phyloP scores from a whole-genome alignment of 2,888 invertebrate genomes.

The Eristalis tenax region DNA sequence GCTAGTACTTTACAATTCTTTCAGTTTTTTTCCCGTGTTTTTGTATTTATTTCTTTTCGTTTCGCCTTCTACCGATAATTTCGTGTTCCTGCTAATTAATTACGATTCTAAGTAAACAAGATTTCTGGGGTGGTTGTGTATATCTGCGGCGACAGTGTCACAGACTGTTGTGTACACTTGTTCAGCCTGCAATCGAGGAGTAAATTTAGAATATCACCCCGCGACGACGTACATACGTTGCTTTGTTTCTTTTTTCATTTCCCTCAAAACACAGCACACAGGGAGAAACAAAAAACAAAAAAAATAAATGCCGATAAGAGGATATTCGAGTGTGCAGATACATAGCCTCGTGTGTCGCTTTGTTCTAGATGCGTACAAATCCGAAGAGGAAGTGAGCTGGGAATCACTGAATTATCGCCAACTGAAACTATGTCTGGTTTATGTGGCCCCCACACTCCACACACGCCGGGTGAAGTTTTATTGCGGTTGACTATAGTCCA shows the following conservation, averaged over 20 bases:
- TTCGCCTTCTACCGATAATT: neutral
- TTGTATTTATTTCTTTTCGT: neutral
- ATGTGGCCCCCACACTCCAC: neutral
- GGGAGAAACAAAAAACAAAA: neutral
- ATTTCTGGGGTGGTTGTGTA: neutral
- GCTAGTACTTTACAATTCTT: constrained; percentile 4
- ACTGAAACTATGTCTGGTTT: neutral
- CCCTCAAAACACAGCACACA: neutral
- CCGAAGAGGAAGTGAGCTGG: neutral
- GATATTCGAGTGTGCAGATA: neutral
- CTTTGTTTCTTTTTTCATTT: neutral
- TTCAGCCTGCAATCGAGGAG: neutral
- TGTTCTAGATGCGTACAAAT: neutral
- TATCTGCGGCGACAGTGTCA: neutral
- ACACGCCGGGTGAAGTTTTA: neutral
- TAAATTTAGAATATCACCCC: neutral
- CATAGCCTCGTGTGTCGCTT: too few species aligned
- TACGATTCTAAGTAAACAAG: constrained; percentile 34
- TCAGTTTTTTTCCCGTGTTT: neutral
- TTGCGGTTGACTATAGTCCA: neutral
- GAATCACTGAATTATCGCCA: neutral
- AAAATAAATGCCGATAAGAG: neutral
- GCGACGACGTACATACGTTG: neutral
- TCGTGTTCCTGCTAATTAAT: constrained; percentile 36
- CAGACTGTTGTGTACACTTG: too few species aligned